Conservation (phyloP, 2,113 vertebrate species). For the Hyperopisus bebe region DNA sequence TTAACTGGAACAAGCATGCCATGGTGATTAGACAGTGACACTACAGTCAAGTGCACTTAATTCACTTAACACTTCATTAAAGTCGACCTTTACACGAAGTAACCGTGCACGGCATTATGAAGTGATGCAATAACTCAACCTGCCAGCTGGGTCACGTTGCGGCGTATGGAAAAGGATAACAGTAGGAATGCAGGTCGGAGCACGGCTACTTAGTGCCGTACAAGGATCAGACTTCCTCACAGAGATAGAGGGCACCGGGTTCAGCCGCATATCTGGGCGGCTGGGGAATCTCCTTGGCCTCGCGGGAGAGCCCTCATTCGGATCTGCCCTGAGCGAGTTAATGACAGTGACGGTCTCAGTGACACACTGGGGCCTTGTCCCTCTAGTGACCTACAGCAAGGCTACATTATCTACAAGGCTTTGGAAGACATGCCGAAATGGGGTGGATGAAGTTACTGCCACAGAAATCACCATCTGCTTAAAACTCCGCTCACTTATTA, state of each 20-base stretch:
- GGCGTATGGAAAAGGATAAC: not conserved
- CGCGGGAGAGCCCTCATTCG: constrained; percentile 31
- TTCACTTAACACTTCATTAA: constrained; percentile 15
- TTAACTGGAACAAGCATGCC: not conserved
- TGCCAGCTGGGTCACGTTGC: not conserved
- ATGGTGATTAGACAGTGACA: constrained; percentile 8
- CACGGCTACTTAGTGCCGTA: not conserved
- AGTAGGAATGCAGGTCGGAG: not conserved
- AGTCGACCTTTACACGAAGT: not conserved
- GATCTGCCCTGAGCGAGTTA: constrained; percentile 43
- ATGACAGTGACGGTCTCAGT: constrained; percentile 54
- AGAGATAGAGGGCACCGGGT: constrained; percentile 11
- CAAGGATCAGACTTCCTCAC: constrained; percentile 29
- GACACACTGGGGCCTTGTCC: constrained; percentile 51
- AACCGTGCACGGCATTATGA: not conserved
- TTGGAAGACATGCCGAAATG: not conserved
- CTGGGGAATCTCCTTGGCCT: constrained; percentile 27
- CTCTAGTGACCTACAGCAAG: not conserved
- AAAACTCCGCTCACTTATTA: not conserved
- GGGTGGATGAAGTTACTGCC: not conserved
- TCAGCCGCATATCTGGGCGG: constrained; percentile 10
- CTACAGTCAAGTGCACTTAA: constrained; percentile 7
- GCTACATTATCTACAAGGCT: not conserved
- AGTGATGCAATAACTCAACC: constrained; percentile 12
- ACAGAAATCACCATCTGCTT: not conserved